A percentile compares a stretch with the other conserved stretches of the same genome.
These are phyloP conservation scores for Sminthopsis crassicaudata DNA, from an alignment of 2,113 vertebrate genomes.

Conservation along the genomic window DNA sequence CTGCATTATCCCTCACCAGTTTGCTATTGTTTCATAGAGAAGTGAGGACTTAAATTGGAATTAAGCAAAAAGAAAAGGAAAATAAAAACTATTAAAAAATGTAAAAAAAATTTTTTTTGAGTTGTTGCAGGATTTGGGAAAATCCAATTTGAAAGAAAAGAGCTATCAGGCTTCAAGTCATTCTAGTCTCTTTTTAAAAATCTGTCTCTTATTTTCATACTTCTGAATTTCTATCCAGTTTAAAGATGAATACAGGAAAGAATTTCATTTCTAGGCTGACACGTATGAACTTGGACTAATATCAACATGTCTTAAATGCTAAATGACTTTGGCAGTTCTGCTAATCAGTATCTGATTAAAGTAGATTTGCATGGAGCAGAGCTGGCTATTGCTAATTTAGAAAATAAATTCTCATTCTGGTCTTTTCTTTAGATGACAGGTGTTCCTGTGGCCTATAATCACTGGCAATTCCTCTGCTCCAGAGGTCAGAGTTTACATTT, in stretches of 20 bases:
- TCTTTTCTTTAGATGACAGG: constrained; percentile 50
- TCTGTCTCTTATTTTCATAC: constrained; percentile 23
- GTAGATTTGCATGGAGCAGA: constrained; percentile 47
- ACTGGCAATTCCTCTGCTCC: not conserved
- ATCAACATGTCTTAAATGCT: constrained; percentile 59
- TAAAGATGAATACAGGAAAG: constrained; percentile 64
- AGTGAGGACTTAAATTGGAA: not conserved
- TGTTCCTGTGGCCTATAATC: constrained; percentile 27
- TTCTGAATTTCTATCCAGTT: constrained; percentile 59
- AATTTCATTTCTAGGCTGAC: constrained; percentile 65
- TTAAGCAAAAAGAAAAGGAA: not conserved
- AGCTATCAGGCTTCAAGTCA: not conserved
- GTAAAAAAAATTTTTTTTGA: too few species aligned
- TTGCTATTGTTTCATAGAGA: not conserved
- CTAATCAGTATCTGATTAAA: constrained; percentile 72
- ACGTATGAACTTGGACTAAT: constrained; percentile 35
- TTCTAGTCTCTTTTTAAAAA: constrained; percentile 8
- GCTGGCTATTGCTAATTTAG: constrained; percentile 60
- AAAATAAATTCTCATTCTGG: constrained; percentile 55
- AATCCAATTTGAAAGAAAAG: constrained; percentile 30
- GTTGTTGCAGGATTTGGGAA: not conserved
- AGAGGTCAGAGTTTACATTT: constrained; percentile 48
- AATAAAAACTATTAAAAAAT: too few species aligned
- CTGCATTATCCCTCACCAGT: not conserved
- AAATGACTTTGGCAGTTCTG: constrained; percentile 68